A percentile compares a stretch with the other conserved stretches of the same genome.
These are phyloP conservation scores for Recurvirostra avosetta DNA, from an alignment of 2,113 vertebrate genomes.

Conservation along the genomic window DNA sequence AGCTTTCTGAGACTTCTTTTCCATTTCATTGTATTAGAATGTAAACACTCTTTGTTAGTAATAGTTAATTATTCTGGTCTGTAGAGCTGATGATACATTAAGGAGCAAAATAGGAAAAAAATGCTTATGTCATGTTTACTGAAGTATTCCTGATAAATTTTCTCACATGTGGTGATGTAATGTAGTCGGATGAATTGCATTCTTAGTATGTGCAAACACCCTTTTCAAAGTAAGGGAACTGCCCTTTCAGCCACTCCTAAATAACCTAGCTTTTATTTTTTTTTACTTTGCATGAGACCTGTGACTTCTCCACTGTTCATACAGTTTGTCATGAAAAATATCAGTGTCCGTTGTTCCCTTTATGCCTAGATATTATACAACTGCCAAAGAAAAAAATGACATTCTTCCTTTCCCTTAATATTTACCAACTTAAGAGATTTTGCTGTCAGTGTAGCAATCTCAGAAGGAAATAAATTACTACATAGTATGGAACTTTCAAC, in stretches of 20 bases:
- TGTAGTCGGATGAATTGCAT: background rate
- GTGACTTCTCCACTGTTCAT: background rate
- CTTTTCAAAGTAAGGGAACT: background rate
- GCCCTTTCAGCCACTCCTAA: background rate
- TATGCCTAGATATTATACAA: background rate
- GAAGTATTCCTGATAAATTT: background rate
- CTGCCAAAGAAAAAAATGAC: background rate
- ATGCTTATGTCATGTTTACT: background rate
- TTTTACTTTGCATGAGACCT: background rate
- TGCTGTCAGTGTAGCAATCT: constrained; percentile 1
- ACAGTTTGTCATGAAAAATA: constrained; percentile 34
- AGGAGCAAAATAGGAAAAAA: background rate
- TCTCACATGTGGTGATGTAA: background rate
- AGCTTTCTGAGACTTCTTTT: background rate
- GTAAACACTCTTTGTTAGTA: background rate
- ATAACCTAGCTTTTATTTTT: background rate
- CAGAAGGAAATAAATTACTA: constrained; percentile 22
- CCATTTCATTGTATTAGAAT: background rate
- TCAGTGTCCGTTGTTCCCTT: background rate
- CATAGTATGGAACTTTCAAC: background rate
- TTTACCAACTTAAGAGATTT: constrained; percentile 46
- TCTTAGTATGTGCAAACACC: background rate
- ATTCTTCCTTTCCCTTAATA: constrained; percentile 29
- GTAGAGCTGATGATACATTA: background rate
- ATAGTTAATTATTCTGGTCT: background rate